A percentile compares a stretch with the other conserved stretches of the same genome.
These are phyloP conservation scores for Karalla daura DNA, from an alignment of 2,797 vertebrate genomes.

Conservation along the genomic window DNA sequence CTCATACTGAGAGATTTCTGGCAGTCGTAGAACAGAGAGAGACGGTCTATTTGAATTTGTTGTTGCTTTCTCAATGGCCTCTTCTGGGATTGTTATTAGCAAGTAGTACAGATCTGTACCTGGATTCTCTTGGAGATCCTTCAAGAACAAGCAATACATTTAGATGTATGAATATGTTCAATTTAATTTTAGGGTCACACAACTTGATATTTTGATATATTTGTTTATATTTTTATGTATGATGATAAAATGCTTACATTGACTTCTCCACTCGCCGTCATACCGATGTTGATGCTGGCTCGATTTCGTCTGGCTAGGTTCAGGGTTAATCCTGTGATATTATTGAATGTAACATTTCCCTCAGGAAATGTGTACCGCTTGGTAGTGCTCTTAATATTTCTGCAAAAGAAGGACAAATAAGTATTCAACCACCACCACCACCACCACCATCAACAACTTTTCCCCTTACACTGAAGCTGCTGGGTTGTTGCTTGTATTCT, in stretches of 20 bases:
- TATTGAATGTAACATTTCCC: constrained; percentile 1
- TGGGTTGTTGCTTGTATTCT: too few species aligned
- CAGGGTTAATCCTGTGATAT: constrained; percentile 33
- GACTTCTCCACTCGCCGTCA: neutral
- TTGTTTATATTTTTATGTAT: neutral
- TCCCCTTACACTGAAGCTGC: too few species aligned
- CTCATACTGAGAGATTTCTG: constrained; percentile 29
- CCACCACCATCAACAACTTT: too few species aligned
- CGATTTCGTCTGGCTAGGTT: constrained; percentile 1
- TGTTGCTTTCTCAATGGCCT: constrained; percentile 26
- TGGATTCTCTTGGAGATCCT: neutral
- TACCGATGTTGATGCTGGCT: neutral
- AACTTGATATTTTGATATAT: neutral
- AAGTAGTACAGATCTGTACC: fast-evolving
- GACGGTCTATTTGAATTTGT: constrained; percentile 1
- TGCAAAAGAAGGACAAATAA: constrained; percentile 25
- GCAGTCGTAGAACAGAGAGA: constrained; percentile 44
- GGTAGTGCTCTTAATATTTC: constrained; percentile 20
- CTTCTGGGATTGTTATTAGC: constrained; percentile 27
- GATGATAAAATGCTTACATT: constrained; percentile 27
- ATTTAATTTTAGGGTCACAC: neutral
- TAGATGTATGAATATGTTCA: neutral
- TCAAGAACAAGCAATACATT: neutral
- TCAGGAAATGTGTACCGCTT: neutral
- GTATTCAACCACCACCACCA: neutral